Conservation (phyloP, 2,797 vertebrate genomes). For the Danionella dracula region DNA sequence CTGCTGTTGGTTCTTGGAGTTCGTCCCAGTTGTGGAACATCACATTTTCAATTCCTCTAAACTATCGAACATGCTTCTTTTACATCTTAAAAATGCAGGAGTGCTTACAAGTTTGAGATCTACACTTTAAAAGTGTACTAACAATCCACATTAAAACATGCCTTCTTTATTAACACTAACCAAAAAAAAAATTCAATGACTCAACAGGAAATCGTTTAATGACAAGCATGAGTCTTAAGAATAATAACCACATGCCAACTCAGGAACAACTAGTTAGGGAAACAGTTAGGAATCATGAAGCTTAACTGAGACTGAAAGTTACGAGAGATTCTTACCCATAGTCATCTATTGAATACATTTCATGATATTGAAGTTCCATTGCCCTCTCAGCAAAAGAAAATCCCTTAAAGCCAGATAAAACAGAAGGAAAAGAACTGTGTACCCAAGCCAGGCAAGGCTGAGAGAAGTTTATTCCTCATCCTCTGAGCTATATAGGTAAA, state of each 20-base stretch:
- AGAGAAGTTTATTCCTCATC: constrained; percentile 32
- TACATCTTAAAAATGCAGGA: neutral
- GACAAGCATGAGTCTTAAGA: constrained; percentile 16
- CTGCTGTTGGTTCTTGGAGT: constrained; percentile 18
- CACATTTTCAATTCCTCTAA: constrained; percentile 40
- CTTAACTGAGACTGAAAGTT: too few species aligned
- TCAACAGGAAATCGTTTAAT: constrained; percentile 25
- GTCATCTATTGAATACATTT: constrained; percentile 94
- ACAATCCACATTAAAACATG: too few species aligned
- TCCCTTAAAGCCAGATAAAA: constrained; percentile 28
- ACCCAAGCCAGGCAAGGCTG: constrained; percentile 30
- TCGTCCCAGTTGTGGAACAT: constrained; percentile 32
- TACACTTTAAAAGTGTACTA: too few species aligned
- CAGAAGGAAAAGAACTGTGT: constrained; percentile 62
- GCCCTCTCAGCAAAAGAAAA: constrained; percentile 56
- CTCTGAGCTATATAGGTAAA: constrained; percentile 15
- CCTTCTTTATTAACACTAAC: constrained; percentile 7
- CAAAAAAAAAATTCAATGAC: constrained; percentile 9
- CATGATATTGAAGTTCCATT: constrained; percentile 34
- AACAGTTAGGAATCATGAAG: neutral
- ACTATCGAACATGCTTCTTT: neutral
- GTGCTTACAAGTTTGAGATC: neutral
- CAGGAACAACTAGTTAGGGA: constrained; percentile 34
- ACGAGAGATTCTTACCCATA: constrained; percentile 76
- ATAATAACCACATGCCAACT: constrained; percentile 32